A percentile compares a stretch with the other conserved stretches of the same genome.
phyloP scores from a whole-genome alignment of 2,888 invertebrate genomes.

The Girardia tigrina region DNA sequence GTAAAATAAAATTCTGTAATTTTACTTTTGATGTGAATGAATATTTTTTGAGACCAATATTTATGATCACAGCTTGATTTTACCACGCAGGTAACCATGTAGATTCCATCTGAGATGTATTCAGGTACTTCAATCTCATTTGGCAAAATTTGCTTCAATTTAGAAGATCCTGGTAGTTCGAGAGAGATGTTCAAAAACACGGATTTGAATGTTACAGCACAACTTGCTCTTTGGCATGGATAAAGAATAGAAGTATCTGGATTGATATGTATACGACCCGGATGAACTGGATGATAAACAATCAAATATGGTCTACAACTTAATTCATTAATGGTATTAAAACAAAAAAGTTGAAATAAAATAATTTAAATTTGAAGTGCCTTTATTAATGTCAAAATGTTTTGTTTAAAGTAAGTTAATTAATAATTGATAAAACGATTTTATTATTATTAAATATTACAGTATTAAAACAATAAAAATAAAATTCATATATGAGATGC shows the following conservation, averaged over 20 bases:
- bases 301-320: too few species aligned
- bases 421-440: too few species aligned
- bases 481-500: too few species aligned
- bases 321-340: too few species aligned
- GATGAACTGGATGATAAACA: not conserved
- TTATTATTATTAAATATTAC: too few species aligned
- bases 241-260: not conserved
- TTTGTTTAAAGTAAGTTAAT: too few species aligned
- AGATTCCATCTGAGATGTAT: not conserved
- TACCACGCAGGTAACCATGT: not conserved
- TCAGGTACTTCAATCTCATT: slow-evolving; percentile 1
- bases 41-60: not conserved
- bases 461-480: too few species aligned
- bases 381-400: too few species aligned
- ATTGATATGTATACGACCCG: not conserved
- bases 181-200: not conserved
- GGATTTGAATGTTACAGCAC: not conserved
- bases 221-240: not conserved
- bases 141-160: not conserved
- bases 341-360: too few species aligned
- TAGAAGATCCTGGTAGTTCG: not conserved
- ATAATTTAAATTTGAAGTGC: too few species aligned
- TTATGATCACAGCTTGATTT: not conserved
- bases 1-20: too few species aligned
- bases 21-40: not conserved